Percentiles rank a stretch among this genome's conserved stretches.
phyloP scores from a whole-genome alignment of 2,113 vertebrate species.

The Bothrops jararaca region DNA sequence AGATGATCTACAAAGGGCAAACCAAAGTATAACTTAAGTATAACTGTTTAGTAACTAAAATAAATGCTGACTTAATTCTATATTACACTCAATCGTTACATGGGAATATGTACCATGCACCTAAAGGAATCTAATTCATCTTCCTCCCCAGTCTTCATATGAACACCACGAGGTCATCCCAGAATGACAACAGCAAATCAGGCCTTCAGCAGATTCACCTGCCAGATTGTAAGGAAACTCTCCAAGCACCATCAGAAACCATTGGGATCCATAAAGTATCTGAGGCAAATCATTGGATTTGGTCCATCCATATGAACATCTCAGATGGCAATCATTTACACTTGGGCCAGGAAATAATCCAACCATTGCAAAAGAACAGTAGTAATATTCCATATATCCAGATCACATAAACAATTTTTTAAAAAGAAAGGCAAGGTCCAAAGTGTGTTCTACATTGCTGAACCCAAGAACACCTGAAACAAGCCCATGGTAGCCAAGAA shows the following conservation, averaged over 20 bases:
- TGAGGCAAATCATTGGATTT: background rate
- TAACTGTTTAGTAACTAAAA: background rate
- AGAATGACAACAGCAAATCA: background rate
- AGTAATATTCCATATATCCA: background rate
- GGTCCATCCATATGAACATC: background rate
- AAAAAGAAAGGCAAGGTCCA: background rate
- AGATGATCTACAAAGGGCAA: background rate
- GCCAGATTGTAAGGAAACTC: background rate
- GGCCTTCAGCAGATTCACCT: background rate
- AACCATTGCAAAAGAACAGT: background rate
- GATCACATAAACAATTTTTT: background rate
- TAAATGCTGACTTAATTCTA: background rate
- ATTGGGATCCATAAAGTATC: background rate
- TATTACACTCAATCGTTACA: background rate
- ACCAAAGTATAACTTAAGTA: background rate
- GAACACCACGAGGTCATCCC: background rate
- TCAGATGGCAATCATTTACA: background rate
- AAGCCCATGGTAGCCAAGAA: background rate
- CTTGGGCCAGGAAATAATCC: background rate
- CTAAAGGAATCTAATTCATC: background rate
- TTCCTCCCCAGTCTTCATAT: background rate
- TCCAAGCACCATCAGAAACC: background rate
- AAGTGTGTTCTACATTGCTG: background rate
- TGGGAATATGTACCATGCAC: background rate
- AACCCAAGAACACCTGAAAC: background rate